Base-by-base conservation (phyloP, 2,797 vertebrate species). In the Podargus strigoides region DNA sequence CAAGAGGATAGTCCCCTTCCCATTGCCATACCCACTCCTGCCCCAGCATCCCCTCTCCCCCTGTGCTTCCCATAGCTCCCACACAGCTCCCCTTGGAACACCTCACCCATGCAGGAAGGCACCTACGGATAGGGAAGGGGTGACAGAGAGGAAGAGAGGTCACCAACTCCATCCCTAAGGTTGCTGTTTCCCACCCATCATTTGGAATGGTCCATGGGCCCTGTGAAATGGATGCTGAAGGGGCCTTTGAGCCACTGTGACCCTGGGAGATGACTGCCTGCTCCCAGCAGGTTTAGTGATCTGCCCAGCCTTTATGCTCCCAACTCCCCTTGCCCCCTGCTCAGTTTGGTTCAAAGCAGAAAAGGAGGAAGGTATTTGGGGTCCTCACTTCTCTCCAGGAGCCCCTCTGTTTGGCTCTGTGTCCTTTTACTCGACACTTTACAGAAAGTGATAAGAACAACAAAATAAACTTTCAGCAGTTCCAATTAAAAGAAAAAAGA, bases 401-500 rank as follows among this genome's bases (percentile, higher is more conserved):
- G 20, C 26, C 74, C 34, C 30, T 60, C 49, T 74, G 36, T 44
- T 91, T 73, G 63, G 13, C 44, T 74, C 36, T 7, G 0, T 10
- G 21, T 80, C 66, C 22, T 92, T 94, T 92, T 5, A 5, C 52
- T 86, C 5, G 3, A 68, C 49, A 36, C 42, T 55, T 81, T 86
- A 73, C 46, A 91, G 76, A 72, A 93, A 92, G 41, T 46, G 89
- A 88, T 86, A 95, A 91, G 72, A 77, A 79, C 63, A 95, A 73
- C 89, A 92, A 86, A 92, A 95, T 37, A 89, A 88, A 85, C 69
- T 78, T 85, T 88, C 82, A 91, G 28, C 76, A 84, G 69, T 16
- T 89, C 69, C 59, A 92, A 32, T 87, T 66, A 81, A 52, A 90
- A 81, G 69, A 41, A 90, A 95, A 95, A 97, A 78, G 91, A 75